These are phyloP conservation scores for Hypolimnas misippus DNA, from an alignment of 2,888 invertebrate species.

Conservation along the genomic window DNA sequence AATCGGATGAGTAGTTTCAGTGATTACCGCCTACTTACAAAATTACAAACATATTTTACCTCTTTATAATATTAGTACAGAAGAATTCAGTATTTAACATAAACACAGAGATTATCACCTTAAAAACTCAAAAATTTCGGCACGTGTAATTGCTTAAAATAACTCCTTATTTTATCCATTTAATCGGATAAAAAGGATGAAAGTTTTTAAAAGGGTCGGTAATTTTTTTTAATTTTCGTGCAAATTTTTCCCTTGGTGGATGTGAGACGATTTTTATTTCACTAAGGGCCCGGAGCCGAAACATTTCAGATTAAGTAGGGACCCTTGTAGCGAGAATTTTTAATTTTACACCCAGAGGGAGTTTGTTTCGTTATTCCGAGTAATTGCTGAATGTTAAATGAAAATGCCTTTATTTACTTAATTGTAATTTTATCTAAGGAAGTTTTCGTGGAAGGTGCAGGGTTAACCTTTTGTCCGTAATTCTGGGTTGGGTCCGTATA, in stretches of 20 bases:
- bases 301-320: conserved; percentile 32
- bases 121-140: background rate
- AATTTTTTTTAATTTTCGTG: conserved; percentile 15
- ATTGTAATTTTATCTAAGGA: background rate
- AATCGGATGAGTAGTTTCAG: too few species aligned
- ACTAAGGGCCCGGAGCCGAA: conserved; percentile 25
- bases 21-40: too few species aligned
- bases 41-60: too few species aligned
- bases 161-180: conserved; percentile 4
- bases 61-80: too few species aligned
- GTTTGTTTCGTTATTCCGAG: conserved; percentile 16
- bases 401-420: conserved; percentile 8
- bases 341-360: conserved; percentile 3
- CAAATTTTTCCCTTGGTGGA: conserved; percentile 20
- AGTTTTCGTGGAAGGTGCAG: background rate
- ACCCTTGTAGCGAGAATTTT: conserved; percentile 28
- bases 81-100: too few species aligned
- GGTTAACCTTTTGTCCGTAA: background rate
- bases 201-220: conserved; percentile 2
- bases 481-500: too few species aligned
- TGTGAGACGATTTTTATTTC: conserved; percentile 29
- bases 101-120: background rate
- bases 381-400: conserved; percentile 19
- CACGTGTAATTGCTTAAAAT: background rate
- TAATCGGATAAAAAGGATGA: background rate